Conservation (phyloP, 2,797 vertebrate genomes). For the Gadopsis bispinosus region DNA sequence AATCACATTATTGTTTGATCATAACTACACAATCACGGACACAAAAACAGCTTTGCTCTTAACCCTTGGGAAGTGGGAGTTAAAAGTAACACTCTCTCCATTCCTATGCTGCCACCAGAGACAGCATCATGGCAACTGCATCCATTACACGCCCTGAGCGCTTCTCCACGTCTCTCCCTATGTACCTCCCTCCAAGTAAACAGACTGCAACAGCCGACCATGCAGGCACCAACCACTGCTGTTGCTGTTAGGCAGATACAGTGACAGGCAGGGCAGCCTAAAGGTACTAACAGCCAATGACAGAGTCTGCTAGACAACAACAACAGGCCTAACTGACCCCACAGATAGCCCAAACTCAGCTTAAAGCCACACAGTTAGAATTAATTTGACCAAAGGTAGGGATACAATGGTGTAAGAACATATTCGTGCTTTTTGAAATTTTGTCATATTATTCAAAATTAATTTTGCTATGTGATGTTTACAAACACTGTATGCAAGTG, state of each 20-base stretch:
- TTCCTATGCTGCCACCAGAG: conserved; percentile 42
- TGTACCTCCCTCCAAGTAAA: conserved; percentile 40
- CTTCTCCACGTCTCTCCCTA: conserved; percentile 15
- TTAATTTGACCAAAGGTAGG: not conserved
- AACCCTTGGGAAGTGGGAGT: conserved; percentile 10
- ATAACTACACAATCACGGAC: not conserved
- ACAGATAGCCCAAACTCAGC: conserved; percentile 24
- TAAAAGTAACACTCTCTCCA: conserved; percentile 34
- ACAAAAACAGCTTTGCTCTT: conserved; percentile 3
- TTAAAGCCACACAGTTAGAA: not conserved
- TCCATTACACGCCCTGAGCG: conserved; percentile 26
- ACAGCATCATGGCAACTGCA: conserved; percentile 62
- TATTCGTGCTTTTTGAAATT: not conserved
- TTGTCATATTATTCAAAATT: too few relatives aligned
- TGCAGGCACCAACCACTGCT: conserved; percentile 26
- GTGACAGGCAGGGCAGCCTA: conserved; percentile 47
- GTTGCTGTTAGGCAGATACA: conserved; percentile 15
- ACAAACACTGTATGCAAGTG: not conserved
- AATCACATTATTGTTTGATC: conserved; percentile 1
- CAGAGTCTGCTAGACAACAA: conserved; percentile 21
- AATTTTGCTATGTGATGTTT: not conserved
- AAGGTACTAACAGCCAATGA: conserved; percentile 36
- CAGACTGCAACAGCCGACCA: conserved; percentile 35
- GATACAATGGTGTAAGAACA: not conserved
- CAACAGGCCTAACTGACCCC: conserved; percentile 23